phyloP scores from a whole-genome alignment of 2,113 vertebrate genomes.

The Tenrec ecaudatus region DNA sequence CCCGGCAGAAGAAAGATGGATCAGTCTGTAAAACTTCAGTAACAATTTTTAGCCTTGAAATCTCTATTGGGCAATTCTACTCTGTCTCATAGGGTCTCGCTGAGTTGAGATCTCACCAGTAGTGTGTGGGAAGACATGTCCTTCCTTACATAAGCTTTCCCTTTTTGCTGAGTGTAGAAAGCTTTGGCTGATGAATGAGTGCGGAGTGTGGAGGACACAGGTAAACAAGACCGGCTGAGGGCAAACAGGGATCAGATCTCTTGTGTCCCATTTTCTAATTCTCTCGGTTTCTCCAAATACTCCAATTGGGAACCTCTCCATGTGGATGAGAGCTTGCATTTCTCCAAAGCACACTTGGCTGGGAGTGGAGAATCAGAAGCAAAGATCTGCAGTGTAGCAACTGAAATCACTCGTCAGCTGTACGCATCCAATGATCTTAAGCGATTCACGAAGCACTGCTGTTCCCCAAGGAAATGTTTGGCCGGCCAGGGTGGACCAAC shows the following conservation, averaged over 20 bases:
- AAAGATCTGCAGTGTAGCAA: slow-evolving; percentile 49
- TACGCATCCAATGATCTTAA: slow-evolving; percentile 66
- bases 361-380: neutral
- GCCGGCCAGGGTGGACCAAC: neutral
- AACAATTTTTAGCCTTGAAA: no score
- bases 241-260: no score
- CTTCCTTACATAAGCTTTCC: neutral
- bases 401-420: slow-evolving; percentile 72
- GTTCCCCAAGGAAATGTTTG: slow-evolving; percentile 63
- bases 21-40: no score
- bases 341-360: neutral
- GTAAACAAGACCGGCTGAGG: neutral
- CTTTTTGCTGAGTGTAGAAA: neutral
- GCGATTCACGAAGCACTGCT: slow-evolving; percentile 43
- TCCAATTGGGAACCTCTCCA: neutral
- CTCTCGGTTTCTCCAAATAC: neutral
- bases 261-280: neutral
- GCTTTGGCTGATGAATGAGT: neutral
- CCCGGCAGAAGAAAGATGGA: no score
- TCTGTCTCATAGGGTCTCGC: no score
- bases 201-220: neutral
- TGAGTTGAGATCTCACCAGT: no score
- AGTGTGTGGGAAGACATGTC: neutral
- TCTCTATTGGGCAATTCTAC: no score
- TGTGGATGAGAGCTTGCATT: neutral